Evolutionary conservation across 1,140 invertebrate species (phyloP).

Genomic region (Pollicipes pollicipes): DNA sequence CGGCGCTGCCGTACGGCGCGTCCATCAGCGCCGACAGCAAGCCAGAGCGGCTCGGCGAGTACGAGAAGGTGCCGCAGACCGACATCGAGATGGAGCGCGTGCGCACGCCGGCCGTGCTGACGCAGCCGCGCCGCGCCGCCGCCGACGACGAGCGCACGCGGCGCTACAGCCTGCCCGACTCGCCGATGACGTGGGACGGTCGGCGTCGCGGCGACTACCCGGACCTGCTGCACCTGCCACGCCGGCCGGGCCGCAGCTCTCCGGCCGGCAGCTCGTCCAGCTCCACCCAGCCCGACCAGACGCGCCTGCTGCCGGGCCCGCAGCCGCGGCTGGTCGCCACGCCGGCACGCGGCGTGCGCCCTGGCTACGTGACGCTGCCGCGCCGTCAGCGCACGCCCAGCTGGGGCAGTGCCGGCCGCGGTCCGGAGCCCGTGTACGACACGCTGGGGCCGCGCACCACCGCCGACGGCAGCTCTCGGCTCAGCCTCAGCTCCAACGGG

Average conservation of each 20-base stretch:
- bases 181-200: background rate
- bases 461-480: constrained; percentile 63
- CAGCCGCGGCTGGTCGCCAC: background rate
- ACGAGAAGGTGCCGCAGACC: background rate
- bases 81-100: background rate
- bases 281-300: background rate
- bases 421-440: constrained; percentile 56
- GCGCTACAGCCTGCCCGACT: background rate
- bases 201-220: background rate
- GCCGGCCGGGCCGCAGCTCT: background rate
- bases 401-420: constrained; percentile 33
- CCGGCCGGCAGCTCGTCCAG: background rate
- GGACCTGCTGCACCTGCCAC: constrained; percentile 36
- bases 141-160: background rate
- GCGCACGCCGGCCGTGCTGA: background rate
- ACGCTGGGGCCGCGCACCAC: constrained; percentile 76
- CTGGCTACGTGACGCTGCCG: constrained; percentile 38
- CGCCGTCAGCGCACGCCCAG: constrained; percentile 57
- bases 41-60: background rate
- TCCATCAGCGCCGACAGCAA: background rate
- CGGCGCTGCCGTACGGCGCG: too few species aligned
- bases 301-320: background rate
- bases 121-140: background rate
- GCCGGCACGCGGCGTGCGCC: constrained; percentile 28
- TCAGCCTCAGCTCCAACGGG: constrained; percentile 38